Evolutionary conservation across 2,113 vertebrate genomes (phyloP), one percentile per base, ranked within the genome.

Genomic region (Odocoileus hemionus): DNA sequence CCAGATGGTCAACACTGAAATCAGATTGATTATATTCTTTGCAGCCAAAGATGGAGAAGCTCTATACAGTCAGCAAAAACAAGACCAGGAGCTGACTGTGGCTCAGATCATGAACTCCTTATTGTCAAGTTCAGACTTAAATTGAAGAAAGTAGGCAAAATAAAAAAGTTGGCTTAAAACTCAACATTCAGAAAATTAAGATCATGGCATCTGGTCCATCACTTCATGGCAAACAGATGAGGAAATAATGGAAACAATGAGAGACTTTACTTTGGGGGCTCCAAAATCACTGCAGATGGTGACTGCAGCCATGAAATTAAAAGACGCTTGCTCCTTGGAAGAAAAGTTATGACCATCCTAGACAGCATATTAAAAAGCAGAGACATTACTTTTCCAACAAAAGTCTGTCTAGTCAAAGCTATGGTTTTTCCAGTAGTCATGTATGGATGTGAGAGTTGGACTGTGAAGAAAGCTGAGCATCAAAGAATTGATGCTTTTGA

Each of bases 391-490:
- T 70, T 36, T 17, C 19, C n/a, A 21, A 11, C 64, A 6, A 70
- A 70, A 2, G 17, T 70, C n/a, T 1, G 0, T 70, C 64, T 36
- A 70, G 64, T 70, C 17, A 36, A 70, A 36, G n/a, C n/a, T 21
- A 11, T 70, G n/a, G 64, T 70, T 70, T 70, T 70, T 70, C 64
- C 17, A 36, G n/a, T 36, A 70, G 64, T 36, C 64, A 21, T 2
- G 4, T 9, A 36, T 70, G n/a, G 64, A 70, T 36, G n/a, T 70
- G 17, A 70, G 17, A 70, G 64, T 1, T 70, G 33, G 17, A 70
- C n/a, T 21, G 11, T 36, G 21, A 67, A 70, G n/a, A 70, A 70
- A 36, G n/a, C 17, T 0, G 0, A 70, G 17, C 9, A 21, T 9
- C n/a, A 36, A 70, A 70, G 64, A 70, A 21, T 3, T 36, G 17